A percentile compares a stretch with the other conserved stretches of the same genome.
Conservation (phyloP, 2,797 vertebrate genomes). For the Pogoniulus pusillus region DNA sequence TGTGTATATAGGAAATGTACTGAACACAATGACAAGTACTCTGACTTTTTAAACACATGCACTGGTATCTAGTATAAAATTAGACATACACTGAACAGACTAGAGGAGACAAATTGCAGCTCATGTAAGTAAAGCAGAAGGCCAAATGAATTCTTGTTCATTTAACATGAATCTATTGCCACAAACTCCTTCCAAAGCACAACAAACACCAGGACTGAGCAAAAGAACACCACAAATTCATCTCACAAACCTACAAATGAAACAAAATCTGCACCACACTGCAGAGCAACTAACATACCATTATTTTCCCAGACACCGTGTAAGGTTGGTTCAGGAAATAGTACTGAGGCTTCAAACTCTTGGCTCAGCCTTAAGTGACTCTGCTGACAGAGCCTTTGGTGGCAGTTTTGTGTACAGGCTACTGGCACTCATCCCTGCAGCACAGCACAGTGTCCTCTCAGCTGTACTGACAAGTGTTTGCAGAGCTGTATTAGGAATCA, state of each 20-base stretch:
- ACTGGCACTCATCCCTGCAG: not conserved
- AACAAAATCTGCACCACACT: not conserved
- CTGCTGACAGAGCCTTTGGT: not conserved
- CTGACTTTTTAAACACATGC: not conserved
- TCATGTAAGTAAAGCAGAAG: not conserved
- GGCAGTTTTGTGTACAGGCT: not conserved
- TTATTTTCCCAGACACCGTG: not conserved
- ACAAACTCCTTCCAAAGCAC: not conserved
- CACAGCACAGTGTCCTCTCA: not conserved
- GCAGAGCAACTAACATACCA: not conserved
- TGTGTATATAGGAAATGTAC: not conserved
- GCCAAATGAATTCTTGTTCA: not conserved
- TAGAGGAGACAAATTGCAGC: not conserved
- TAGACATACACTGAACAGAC: not conserved
- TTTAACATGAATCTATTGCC: not conserved
- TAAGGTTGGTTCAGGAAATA: not conserved
- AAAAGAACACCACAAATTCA: not conserved
- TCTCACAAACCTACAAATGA: not conserved
- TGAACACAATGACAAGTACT: not conserved
- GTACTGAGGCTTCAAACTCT: not conserved
- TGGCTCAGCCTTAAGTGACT: not conserved
- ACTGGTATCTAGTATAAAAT: not conserved
- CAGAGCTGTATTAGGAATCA: not conserved
- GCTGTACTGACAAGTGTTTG: not conserved
- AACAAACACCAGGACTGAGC: not conserved